Base-by-base conservation (phyloP, 1,140 invertebrate genomes). In the Aphaenogaster floridana region DNA sequence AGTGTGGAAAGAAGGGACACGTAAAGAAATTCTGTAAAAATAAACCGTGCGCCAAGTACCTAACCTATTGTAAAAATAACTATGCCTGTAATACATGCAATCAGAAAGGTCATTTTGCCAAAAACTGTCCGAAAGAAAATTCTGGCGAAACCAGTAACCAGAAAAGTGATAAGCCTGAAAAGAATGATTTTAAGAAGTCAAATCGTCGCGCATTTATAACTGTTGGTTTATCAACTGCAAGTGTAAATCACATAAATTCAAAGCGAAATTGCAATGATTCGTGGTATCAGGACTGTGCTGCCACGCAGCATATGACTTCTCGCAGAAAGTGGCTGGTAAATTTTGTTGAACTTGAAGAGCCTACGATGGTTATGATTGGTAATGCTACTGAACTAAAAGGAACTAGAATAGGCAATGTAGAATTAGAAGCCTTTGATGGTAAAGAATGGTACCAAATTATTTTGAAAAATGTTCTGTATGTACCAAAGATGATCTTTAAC, bases 231-330 rank as follows among this genome's bases (percentile, higher is more conserved):
- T 87, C 88, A n/a, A 87, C 86, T 66, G 39, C 72, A 42, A 57
- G 81, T 50, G 34, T 88, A 6, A 74, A 87, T 34, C 11, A 69
- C 5, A 69, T 78, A 45, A 88, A 78, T 63, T 85, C 39, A 34
- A 80, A 69, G 15, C 11, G 64, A 1, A 9, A 64, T 13, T 69
- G 36, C n/a, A 13, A 63, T 17, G 57, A 13, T 17, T 9, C 13
- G 5, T 91, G 91, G 89, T 90, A 87, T 59, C 89, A 90, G 57
- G 90, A 93, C 36, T 89, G 89, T 48, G 92, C 72, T 50, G 91
- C 91, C 0, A 88, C 84, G 4, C 86, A 92, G 17, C 88, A 93
- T 45, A 92, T 92, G 91, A 89, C 84, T 0, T 88, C 52, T 17
- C 36, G 57, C 4, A 50, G n/a, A 42, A 59, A 91, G 4, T 92